A percentile compares a stretch with the other conserved stretches of the same genome.
Evolutionary conservation across 2,888 invertebrate species (phyloP).

Genomic region (Agriopis marginaria): DNA sequence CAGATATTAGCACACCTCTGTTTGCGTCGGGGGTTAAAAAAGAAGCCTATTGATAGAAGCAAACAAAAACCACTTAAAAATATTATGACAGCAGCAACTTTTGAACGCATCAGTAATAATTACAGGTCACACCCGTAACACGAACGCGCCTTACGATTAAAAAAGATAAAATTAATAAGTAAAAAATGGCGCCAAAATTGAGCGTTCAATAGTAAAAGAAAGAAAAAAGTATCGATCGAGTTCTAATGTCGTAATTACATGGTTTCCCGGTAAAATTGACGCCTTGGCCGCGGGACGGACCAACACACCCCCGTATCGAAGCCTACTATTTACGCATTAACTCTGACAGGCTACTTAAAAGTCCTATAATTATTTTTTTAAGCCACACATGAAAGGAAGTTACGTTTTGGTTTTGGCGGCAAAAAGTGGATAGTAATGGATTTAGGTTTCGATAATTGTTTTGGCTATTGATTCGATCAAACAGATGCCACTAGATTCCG

Average conservation of each 20-base stretch:
- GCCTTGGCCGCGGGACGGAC: slow-evolving; percentile 61
- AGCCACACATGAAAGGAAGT: slow-evolving; percentile 71
- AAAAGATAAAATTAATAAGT: slow-evolving; percentile 41
- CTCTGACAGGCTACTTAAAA: slow-evolving; percentile 82
- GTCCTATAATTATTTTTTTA: slow-evolving; percentile 79
- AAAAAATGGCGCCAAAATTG: slow-evolving; percentile 63
- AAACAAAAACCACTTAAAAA: slow-evolving; percentile 49
- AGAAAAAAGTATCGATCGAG: slow-evolving; percentile 73
- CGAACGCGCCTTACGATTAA: slow-evolving; percentile 61
- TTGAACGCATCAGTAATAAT: slow-evolving; percentile 71
- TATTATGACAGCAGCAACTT: slow-evolving; percentile 75
- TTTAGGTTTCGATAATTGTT: slow-evolving; percentile 73
- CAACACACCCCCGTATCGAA: slow-evolving; percentile 53
- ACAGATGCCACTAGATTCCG: slow-evolving; percentile 62
- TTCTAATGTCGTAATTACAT: slow-evolving; percentile 82
- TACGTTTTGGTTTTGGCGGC: slow-evolving; percentile 49
- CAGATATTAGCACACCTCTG: too few species aligned
- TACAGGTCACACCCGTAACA: slow-evolving; percentile 55
- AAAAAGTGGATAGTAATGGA: slow-evolving; percentile 74
- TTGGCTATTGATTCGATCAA: slow-evolving; percentile 67
- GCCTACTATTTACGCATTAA: slow-evolving; percentile 85
- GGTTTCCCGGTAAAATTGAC: slow-evolving; percentile 79
- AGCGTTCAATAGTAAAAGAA: slow-evolving; percentile 64
- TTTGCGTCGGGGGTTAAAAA: too few species aligned
- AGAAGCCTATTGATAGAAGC: background rate